phyloP scores from a whole-genome alignment of 2,888 invertebrate species.

The Nomada lathburiana region DNA sequence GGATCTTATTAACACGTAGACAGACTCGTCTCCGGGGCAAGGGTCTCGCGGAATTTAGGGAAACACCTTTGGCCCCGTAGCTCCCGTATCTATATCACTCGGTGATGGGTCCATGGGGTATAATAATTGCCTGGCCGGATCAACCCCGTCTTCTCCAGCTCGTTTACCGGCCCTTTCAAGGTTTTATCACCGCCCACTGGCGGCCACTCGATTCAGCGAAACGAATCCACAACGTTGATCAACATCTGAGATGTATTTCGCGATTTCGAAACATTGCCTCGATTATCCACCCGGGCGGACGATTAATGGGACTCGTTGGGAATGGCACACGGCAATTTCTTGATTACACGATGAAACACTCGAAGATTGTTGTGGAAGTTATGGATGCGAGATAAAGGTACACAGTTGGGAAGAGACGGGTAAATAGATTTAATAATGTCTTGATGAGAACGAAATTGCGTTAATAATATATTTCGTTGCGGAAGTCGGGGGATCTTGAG shows the following conservation, averaged over 20 bases:
- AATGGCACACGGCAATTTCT: neutral
- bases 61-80: slow-evolving; percentile 61
- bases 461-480: too few relatives aligned
- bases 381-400: neutral
- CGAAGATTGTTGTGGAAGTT: neutral
- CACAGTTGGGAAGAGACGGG: too few relatives aligned
- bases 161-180: slow-evolving; percentile 65
- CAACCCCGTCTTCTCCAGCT: slow-evolving; percentile 44
- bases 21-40: slow-evolving; percentile 23
- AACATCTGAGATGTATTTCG: slow-evolving; percentile 29
- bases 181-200: slow-evolving; percentile 73
- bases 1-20: slow-evolving; percentile 62
- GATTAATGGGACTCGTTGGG: neutral
- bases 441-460: too few relatives aligned
- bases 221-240: slow-evolving; percentile 58
- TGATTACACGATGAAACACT: neutral
- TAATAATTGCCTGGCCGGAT: slow-evolving; percentile 75
- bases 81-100: slow-evolving; percentile 74
- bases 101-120: slow-evolving; percentile 79
- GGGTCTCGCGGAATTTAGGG: slow-evolving; percentile 54
- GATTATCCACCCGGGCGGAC: neutral
- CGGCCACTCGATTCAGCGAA: slow-evolving; percentile 61
- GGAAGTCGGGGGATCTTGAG: too few relatives aligned
- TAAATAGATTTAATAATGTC: too few relatives aligned
- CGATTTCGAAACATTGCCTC: neutral